Conservation (phyloP, 2,797 vertebrate genomes). For the Hyperoplus immaculatus region DNA sequence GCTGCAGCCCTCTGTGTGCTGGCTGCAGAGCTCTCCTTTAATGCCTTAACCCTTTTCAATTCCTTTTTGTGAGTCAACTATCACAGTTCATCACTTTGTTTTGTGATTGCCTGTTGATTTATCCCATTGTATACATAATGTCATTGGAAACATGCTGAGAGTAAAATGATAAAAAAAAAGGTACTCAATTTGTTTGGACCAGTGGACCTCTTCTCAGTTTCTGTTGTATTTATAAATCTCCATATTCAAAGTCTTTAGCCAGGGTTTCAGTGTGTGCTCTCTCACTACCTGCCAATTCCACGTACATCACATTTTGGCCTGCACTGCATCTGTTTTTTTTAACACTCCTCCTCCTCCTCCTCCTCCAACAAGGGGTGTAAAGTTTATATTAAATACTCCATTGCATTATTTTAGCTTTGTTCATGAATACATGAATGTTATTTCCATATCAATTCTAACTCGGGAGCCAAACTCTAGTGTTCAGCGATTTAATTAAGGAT, state of each 20-base stretch:
- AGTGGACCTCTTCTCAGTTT: conserved; percentile 11
- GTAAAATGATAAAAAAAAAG: not conserved
- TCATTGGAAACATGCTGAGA: not conserved
- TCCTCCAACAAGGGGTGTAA: conserved; percentile 19
- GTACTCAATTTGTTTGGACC: not conserved
- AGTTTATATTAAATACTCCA: conserved; percentile 50
- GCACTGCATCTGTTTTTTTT: conserved; percentile 13
- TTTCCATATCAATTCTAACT: conserved; percentile 52
- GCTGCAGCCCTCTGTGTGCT: conserved; percentile 18
- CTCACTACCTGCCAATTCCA: conserved; percentile 18
- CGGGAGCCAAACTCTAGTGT: conserved; percentile 24
- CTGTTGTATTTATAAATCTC: conserved; percentile 22
- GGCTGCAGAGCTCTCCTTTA: conserved; percentile 12
- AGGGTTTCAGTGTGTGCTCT: conserved; percentile 5
- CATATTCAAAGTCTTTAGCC: conserved; percentile 26
- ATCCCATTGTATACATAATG: not conserved
- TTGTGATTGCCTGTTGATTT: conserved; percentile 20
- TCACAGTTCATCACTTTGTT: not conserved
- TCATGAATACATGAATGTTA: conserved; percentile 51
- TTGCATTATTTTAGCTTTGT: conserved; percentile 37
- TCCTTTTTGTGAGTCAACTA: not conserved
- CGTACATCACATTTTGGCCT: conserved; percentile 5
- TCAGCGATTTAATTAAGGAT: conserved; percentile 39
- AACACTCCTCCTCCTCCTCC: not conserved
- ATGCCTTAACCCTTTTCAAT: conserved; percentile 2